Percentiles rank a stretch among this genome's conserved stretches.
phyloP scores from a whole-genome alignment of 2,113 vertebrate species.

The Pachycephala philippinensis region DNA sequence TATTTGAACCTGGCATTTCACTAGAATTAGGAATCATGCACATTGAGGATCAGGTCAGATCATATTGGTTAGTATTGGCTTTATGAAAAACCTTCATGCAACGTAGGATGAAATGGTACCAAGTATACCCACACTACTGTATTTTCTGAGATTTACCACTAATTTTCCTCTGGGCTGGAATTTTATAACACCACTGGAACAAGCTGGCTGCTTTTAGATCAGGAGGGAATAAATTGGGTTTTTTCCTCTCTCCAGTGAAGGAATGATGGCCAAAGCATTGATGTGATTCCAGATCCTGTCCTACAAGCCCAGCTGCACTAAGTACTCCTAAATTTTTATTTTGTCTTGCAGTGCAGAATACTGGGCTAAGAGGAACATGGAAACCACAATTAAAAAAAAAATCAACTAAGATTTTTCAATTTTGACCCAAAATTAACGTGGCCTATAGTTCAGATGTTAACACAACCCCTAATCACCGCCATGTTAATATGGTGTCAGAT shows the following conservation, averaged over 20 bases:
- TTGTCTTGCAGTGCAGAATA: background rate
- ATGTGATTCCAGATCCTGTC: background rate
- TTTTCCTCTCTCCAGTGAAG: background rate
- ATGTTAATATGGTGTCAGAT: background rate
- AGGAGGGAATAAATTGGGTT: background rate
- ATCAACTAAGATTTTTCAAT: background rate
- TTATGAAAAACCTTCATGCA: background rate
- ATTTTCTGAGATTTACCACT: background rate
- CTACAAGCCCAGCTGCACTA: background rate
- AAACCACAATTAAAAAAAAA: background rate
- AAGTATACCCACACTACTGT: background rate
- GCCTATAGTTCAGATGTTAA: background rate
- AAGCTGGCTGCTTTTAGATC: background rate
- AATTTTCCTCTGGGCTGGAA: background rate
- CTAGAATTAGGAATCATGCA: background rate
- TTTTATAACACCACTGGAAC: background rate
- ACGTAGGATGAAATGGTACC: rapidly evolving
- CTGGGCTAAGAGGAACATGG: background rate
- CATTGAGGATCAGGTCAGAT: background rate
- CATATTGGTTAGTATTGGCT: background rate
- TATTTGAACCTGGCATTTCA: background rate
- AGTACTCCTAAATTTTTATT: background rate
- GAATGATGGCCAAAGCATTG: background rate
- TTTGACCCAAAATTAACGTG: background rate
- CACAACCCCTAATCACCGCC: background rate